phyloP scores from a whole-genome alignment of 2,797 vertebrate genomes.

The Danio albolineatus region DNA sequence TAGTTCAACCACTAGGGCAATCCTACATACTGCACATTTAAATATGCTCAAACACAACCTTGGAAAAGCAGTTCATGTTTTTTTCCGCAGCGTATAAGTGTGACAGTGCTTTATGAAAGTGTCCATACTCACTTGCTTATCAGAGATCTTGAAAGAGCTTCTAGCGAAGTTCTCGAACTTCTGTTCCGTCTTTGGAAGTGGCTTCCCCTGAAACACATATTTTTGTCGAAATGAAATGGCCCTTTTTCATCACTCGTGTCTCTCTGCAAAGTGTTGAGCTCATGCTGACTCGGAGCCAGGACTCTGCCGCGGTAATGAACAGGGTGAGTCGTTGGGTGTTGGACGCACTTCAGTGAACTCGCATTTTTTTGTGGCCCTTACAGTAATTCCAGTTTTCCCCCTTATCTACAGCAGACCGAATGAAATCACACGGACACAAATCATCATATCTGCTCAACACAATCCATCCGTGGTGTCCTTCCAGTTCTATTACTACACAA shows the following conservation, averaged over 20 bases:
- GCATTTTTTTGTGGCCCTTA: slow-evolving; percentile 46
- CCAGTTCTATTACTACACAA: slow-evolving; percentile 21
- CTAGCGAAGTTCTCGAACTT: slow-evolving; percentile 83
- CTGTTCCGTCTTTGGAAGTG: slow-evolving; percentile 81
- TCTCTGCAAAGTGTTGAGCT: slow-evolving; percentile 55
- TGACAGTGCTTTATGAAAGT: slow-evolving; percentile 4
- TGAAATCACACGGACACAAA: slow-evolving; percentile 49
- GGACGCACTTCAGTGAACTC: slow-evolving; percentile 34
- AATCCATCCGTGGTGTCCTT: slow-evolving; percentile 37
- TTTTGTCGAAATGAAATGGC: slow-evolving; percentile 40
- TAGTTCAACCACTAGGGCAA: too few relatives aligned
- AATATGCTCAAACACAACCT: too few relatives aligned
- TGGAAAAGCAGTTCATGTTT: too few relatives aligned
- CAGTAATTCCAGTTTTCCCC: slow-evolving; percentile 48
- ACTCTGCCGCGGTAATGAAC: slow-evolving; percentile 47
- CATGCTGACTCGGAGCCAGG: slow-evolving; percentile 49
- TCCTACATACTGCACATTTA: too few relatives aligned
- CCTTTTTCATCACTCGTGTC: slow-evolving; percentile 55
- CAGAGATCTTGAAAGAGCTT: slow-evolving; percentile 75
- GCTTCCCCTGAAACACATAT: slow-evolving; percentile 72
- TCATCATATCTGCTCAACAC: slow-evolving; percentile 39
- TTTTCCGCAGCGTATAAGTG: background rate
- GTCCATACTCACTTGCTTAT: slow-evolving; percentile 78
- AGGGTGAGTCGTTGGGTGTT: slow-evolving; percentile 47
- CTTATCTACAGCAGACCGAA: slow-evolving; percentile 54